Percentiles rank a stretch among this genome's conserved stretches.
phyloP scores from a whole-genome alignment of 2,888 invertebrate species.

The Amphipoea oculea region DNA sequence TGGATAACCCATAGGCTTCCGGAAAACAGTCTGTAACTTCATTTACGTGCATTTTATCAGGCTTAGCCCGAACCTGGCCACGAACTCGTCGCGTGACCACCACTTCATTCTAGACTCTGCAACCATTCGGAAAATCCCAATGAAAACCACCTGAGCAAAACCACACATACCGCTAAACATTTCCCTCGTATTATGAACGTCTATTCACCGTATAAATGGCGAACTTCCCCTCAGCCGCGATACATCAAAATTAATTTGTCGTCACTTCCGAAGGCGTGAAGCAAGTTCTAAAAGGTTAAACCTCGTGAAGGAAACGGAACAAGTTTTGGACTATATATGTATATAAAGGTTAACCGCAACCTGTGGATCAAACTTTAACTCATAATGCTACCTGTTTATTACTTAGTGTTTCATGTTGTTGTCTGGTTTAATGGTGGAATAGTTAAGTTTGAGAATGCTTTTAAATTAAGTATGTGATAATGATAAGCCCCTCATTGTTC shows the following conservation, averaged over 20 bases:
- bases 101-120: neutral
- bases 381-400: conserved; percentile 49
- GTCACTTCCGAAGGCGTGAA: conserved; percentile 27
- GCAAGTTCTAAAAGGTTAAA: conserved; percentile 53
- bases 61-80: neutral
- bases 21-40: neutral
- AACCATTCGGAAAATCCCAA: conserved; percentile 3
- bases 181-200: neutral
- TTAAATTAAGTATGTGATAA: conserved; percentile 17
- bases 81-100: neutral
- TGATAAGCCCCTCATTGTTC: neutral
- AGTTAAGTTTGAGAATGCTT: conserved; percentile 28
- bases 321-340: conserved; percentile 35
- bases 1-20: neutral
- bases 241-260: conserved; percentile 55
- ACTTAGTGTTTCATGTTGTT: conserved; percentile 18
- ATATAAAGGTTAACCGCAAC: conserved; percentile 53
- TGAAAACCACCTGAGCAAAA: neutral
- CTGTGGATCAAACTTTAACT: conserved; percentile 54
- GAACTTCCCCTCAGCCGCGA: conserved; percentile 23
- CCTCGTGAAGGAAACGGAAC: conserved; percentile 49
- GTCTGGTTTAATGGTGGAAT: conserved; percentile 27
- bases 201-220: conserved; percentile 31
- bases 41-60: neutral
- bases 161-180: neutral